phyloP scores from a whole-genome alignment of 2,797 vertebrate species.

The Tympanoctomys barrerae region DNA sequence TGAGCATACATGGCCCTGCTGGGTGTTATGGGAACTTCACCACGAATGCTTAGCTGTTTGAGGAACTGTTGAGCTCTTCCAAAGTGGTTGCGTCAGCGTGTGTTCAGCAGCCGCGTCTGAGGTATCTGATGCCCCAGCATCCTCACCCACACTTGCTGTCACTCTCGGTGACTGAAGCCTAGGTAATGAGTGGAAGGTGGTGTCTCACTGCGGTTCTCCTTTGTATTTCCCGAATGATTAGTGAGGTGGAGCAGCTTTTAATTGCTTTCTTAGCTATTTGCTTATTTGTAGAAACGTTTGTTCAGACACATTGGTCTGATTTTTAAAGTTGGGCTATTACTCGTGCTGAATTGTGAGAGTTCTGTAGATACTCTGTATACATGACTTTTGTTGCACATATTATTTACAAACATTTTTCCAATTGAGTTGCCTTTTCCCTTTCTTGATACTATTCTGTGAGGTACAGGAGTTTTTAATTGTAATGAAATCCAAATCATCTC shows the following conservation, averaged over 20 bases:
- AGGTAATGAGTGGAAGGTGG: accelerated
- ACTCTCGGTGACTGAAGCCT: background rate
- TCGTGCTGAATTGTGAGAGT: background rate
- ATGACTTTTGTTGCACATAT: background rate
- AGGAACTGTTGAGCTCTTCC: background rate
- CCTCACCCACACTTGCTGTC: background rate
- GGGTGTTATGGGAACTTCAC: background rate
- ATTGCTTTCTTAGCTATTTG: background rate
- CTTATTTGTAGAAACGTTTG: background rate
- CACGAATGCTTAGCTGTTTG: background rate
- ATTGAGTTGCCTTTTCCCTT: background rate
- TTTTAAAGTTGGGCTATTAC: background rate
- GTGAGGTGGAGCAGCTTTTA: background rate
- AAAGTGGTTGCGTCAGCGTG: background rate
- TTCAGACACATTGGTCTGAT: background rate
- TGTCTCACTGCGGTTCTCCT: background rate
- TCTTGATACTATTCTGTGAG: background rate
- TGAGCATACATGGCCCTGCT: background rate
- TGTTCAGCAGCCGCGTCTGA: background rate
- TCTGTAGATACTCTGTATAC: background rate
- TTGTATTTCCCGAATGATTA: background rate
- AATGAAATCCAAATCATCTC: background rate
- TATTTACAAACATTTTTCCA: background rate
- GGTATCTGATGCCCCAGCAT: background rate
- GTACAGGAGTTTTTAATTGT: background rate